Percentiles rank a stretch among this genome's conserved stretches.
Evolutionary conservation across 2,113 vertebrate genomes (phyloP).

Genomic region (Microtus pennsylvanicus): DNA sequence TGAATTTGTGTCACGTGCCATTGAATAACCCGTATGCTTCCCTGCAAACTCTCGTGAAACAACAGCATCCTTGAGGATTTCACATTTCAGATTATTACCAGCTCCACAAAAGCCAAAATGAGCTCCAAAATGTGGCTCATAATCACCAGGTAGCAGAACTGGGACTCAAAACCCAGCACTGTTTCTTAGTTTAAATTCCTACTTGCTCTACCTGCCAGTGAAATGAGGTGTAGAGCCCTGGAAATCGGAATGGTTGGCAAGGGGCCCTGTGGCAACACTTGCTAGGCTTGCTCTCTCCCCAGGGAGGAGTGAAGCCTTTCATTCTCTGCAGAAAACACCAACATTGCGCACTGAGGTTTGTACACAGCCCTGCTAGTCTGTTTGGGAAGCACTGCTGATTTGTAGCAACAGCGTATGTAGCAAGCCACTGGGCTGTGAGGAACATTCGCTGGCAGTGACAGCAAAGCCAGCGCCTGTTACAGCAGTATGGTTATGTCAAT

Average conservation of each 20-base stretch:
- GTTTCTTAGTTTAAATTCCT: background rate
- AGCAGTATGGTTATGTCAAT: background rate
- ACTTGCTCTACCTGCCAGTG: background rate
- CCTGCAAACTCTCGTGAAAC: background rate
- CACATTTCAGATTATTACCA: background rate
- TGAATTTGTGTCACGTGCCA: background rate
- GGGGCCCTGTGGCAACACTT: background rate
- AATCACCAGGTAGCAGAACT: background rate
- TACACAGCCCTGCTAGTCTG: background rate
- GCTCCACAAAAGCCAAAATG: background rate
- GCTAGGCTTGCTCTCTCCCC: background rate
- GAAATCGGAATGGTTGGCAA: constrained; percentile 31
- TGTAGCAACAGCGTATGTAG: background rate
- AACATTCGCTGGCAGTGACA: constrained; percentile 44
- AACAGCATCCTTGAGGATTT: background rate
- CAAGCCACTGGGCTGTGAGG: constrained; percentile 63
- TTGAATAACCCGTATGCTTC: background rate
- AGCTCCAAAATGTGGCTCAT: background rate
- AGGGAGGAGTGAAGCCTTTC: constrained; percentile 33
- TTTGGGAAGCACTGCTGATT: constrained; percentile 36
- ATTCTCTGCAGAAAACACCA: constrained; percentile 33
- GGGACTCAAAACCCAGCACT: background rate
- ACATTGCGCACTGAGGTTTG: background rate
- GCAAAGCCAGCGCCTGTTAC: constrained; percentile 21
- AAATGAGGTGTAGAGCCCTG: constrained; percentile 27